Evolutionary conservation across 2,888 invertebrate genomes (phyloP), one percentile per base, ranked within the genome.

Genomic region (Stenoptilia bipunctidactyla): DNA sequence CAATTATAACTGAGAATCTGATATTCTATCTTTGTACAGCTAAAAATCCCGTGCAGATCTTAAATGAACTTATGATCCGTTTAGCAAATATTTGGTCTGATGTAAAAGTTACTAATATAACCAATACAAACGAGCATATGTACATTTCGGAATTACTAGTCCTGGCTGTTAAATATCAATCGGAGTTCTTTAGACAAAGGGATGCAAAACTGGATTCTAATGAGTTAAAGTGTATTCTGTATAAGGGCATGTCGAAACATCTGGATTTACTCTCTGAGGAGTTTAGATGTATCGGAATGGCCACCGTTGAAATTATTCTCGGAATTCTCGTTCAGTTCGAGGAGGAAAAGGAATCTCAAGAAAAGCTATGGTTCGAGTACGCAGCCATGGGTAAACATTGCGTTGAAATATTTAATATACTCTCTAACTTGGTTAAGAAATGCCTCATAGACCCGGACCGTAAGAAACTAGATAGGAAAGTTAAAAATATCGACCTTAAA

Each of bases 261-360:
- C 70, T 94, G 39, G 89, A 91, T 53, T 87, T 88, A 0, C 67
- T 89, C 0, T 77, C 88, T 15, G 69, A 77, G 15, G 76, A 86
- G 34, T 79, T 91, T 10, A 71, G 92, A 43, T 85, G 85, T 25
- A 75, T 91, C 4, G 94, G 94, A 0, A 93, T 93, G 92, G 86
- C 89, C 15, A 87, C 89, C 0, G 87, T 89, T 0, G 92, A 93
- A 57, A 71, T 90, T 2, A 56, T 90, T 2, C 66, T 89, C 2
- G 87, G 87, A 50, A 79, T 84, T 30, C 56, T 91, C 61, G 44
- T 69, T 70, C 50, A 77, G 66, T 48, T 64, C 43, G 70, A 69
- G 55, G 41, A 51, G 0, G 68, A 73, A 1, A 68, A 72, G 27
- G 72, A 85, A 1, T 80, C 83, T 0, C 85, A 56, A 0, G 50